Conservation (phyloP, 2,113 vertebrate species). For the Syngnathus floridae region DNA sequence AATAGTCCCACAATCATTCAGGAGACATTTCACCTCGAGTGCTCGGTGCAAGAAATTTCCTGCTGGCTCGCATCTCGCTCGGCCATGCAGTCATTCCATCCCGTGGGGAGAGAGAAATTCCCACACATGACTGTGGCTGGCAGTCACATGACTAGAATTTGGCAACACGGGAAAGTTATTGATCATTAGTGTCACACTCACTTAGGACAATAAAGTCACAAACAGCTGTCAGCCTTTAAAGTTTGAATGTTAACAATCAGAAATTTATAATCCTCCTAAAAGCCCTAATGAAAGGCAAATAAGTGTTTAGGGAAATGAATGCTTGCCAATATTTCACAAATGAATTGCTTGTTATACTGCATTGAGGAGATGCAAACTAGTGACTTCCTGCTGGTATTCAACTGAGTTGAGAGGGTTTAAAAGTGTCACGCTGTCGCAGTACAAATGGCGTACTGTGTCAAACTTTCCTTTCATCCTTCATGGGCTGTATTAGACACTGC, state of each 20-base stretch:
- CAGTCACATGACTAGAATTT: constrained; percentile 3
- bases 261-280: constrained; percentile 9
- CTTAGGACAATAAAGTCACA: constrained; percentile 9
- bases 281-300: not conserved
- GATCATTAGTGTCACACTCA: not conserved
- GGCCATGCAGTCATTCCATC: constrained; percentile 10
- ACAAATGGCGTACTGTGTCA: not conserved
- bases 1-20: not conserved
- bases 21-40: not conserved
- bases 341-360: not conserved
- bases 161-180: constrained; percentile 41
- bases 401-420: constrained; percentile 21
- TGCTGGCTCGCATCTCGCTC: not conserved
- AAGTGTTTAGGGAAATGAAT: constrained; percentile 12
- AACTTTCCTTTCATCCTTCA: not conserved
- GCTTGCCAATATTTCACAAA: not conserved
- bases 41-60: not conserved
- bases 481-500: not conserved
- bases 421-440: constrained; percentile 17
- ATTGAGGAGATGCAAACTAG: not conserved
- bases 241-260: not conserved
- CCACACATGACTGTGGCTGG: constrained; percentile 23
- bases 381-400: constrained; percentile 16
- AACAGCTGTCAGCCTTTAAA: constrained; percentile 15
- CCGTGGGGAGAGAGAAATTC: constrained; percentile 16